phyloP scores from a whole-genome alignment of 2,888 invertebrate species.

The Agrotis segetum region DNA sequence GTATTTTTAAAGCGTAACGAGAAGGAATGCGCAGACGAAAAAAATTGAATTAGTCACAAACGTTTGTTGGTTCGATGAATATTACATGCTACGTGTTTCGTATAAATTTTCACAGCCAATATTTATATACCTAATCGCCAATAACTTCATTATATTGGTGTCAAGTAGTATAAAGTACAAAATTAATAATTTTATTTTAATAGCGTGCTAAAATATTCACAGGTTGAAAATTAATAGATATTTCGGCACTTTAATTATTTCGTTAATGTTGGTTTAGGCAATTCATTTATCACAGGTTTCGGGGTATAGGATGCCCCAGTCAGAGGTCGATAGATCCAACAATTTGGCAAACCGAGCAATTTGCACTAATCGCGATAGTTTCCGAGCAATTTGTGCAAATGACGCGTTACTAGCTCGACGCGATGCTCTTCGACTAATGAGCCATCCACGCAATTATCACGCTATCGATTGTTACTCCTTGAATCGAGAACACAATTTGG shows the following conservation, averaged over 20 bases:
- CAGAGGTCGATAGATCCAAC: slow-evolving; percentile 72
- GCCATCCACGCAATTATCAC: slow-evolving; percentile 77
- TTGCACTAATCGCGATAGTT: slow-evolving; percentile 85
- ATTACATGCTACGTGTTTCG: slow-evolving; percentile 17
- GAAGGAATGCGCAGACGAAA: background rate
- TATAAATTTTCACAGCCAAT: slow-evolving; percentile 20
- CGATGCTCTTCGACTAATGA: slow-evolving; percentile 80
- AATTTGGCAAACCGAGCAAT: slow-evolving; percentile 84
- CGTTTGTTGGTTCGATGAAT: slow-evolving; percentile 29
- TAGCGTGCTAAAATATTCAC: slow-evolving; percentile 26
- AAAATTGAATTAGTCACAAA: slow-evolving; percentile 27
- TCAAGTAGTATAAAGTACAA: slow-evolving; percentile 32
- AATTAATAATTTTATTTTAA: slow-evolving; percentile 29
- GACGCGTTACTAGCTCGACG: slow-evolving; percentile 76
- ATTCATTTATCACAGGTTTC: slow-evolving; percentile 42
- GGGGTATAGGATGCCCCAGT: slow-evolving; percentile 21
- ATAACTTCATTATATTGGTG: slow-evolving; percentile 25
- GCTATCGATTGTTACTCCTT: slow-evolving; percentile 72
- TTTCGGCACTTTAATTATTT: slow-evolving; percentile 17
- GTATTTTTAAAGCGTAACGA: too few species aligned
- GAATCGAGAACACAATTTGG: slow-evolving; percentile 36
- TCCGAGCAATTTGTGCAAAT: slow-evolving; percentile 82
- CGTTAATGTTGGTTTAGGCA: slow-evolving; percentile 21
- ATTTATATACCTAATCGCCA: slow-evolving; percentile 29
- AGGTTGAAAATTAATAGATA: slow-evolving; percentile 14